phyloP scores from a whole-genome alignment of 2,888 invertebrate species.

The Trachelus troglodyta region DNA sequence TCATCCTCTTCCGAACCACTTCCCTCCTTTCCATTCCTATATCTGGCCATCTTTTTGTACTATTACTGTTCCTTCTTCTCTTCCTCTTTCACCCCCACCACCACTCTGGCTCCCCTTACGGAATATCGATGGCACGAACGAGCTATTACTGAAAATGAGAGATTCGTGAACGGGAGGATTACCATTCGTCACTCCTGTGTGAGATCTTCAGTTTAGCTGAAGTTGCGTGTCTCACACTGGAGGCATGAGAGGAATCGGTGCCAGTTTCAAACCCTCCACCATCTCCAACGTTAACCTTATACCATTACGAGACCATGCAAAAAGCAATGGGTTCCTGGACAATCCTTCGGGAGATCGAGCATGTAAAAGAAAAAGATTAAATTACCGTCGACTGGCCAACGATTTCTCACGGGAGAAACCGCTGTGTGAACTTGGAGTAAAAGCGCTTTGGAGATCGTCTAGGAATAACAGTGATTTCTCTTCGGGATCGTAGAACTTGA shows the following conservation, averaged over 20 bases:
- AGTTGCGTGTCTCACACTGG: neutral
- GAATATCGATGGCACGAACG: constrained; percentile 2
- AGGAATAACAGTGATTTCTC: constrained; percentile 54
- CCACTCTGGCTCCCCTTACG: neutral
- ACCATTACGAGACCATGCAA: neutral
- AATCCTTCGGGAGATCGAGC: neutral
- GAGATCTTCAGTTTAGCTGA: neutral
- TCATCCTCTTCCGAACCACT: neutral
- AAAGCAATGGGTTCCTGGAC: neutral
- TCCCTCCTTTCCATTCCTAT: neutral
- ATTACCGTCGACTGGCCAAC: neutral
- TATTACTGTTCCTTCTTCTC: neutral
- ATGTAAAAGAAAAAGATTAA: neutral
- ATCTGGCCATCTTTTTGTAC: neutral
- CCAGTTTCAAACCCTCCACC: neutral
- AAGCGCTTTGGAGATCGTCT: constrained; percentile 34
- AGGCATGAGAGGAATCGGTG: neutral
- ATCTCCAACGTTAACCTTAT: neutral
- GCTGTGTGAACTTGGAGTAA: constrained; percentile 28
- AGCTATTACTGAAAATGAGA: constrained; percentile 5
- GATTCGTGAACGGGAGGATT: neutral
- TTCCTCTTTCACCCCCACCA: neutral
- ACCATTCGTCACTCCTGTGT: neutral
- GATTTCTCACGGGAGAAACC: constrained; percentile 22
- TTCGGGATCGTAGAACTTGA: constrained; percentile 32